phyloP scores from a whole-genome alignment of 1,140 invertebrate species.

The Cydia amplana region DNA sequence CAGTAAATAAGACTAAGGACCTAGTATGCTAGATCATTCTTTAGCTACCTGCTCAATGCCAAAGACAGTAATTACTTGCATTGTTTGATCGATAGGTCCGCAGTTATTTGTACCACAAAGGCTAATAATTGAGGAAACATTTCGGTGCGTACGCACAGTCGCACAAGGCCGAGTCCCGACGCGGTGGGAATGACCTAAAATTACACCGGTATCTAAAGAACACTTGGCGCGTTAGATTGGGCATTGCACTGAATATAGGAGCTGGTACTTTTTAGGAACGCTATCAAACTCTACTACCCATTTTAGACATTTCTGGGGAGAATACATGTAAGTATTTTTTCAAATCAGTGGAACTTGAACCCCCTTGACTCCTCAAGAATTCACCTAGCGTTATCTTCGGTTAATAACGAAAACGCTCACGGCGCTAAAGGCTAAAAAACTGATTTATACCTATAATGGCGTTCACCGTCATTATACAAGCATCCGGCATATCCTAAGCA shows the following conservation, averaged over 20 bases:
- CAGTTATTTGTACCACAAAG: slow-evolving; percentile 40
- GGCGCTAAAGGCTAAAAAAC: slow-evolving; percentile 37
- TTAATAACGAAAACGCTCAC: slow-evolving; percentile 20
- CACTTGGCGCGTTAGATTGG: slow-evolving; percentile 8
- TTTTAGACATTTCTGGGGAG: not conserved
- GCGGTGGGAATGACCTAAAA: slow-evolving; percentile 66
- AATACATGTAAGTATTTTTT: not conserved
- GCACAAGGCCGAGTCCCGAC: slow-evolving; percentile 51
- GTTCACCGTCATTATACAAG: slow-evolving; percentile 62
- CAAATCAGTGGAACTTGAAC: not conserved
- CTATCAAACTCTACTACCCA: too few relatives aligned
- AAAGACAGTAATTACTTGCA: slow-evolving; percentile 38
- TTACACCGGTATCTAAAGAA: slow-evolving; percentile 39
- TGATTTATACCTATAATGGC: slow-evolving; percentile 39
- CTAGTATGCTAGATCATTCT: slow-evolving; percentile 40
- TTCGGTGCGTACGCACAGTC: slow-evolving; percentile 40
- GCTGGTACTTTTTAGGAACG: too few relatives aligned
- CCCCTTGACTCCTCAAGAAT: not conserved
- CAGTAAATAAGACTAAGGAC: slow-evolving; percentile 9
- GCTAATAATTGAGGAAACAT: slow-evolving; percentile 46
- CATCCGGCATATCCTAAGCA: slow-evolving; percentile 65
- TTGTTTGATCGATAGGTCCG: slow-evolving; percentile 35
- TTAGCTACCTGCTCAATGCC: slow-evolving; percentile 40
- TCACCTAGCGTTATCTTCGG: slow-evolving; percentile 13
- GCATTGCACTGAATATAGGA: slow-evolving; percentile 18